Evolutionary conservation across 2,888 invertebrate genomes (phyloP), one percentile per base, ranked within the genome.

Genomic region (Drosophila aldrichi): DNA sequence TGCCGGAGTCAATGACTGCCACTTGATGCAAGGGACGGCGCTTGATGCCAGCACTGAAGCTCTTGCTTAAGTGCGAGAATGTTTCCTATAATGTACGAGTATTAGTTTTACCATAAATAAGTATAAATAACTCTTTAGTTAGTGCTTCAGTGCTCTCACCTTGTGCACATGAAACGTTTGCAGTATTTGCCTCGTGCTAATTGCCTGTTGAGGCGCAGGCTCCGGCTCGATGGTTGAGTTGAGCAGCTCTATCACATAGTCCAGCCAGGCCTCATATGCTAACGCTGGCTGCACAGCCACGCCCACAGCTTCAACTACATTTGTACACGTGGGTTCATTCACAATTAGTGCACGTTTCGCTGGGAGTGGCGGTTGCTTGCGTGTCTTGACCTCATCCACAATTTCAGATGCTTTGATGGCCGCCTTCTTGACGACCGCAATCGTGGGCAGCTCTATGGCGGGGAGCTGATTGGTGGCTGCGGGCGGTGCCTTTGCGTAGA

Each of bases 211-310:
- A 1, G 41, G 12, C 5, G 18, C n/a, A 0, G 56, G 20, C 1
- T 36, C 48, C 2, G 86, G 88, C 14, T 72, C 95, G 94, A 97
- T 95, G 16, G 95, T 94, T 77, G 95, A 95, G 92, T 97, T 97
- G 59, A 97, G 95, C 29, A 95, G 93, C 90, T 97, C 97, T 12
- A 96, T 96, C 16, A 96, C 95, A 84, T 96, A 95, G 2, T 95
- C 95, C 49, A 97, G 92, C 97, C 97, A 97, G 55, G 95, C 94
- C 12, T 95, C 92, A 91, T 96, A 97, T 20, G 90, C 85, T 43
- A 93, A 70, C 0, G 89, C 89, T 14, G 91, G 92, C 9, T 81
- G 74, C 8, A 73, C 49, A 5, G 62, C 36, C 6, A 68, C 57
- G 41, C 65, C 55, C 6, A 82, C 54, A 20, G 65, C n/a, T 16